Base-by-base conservation (phyloP, 2,888 invertebrate species). In the Melinopterus prodromus region DNA sequence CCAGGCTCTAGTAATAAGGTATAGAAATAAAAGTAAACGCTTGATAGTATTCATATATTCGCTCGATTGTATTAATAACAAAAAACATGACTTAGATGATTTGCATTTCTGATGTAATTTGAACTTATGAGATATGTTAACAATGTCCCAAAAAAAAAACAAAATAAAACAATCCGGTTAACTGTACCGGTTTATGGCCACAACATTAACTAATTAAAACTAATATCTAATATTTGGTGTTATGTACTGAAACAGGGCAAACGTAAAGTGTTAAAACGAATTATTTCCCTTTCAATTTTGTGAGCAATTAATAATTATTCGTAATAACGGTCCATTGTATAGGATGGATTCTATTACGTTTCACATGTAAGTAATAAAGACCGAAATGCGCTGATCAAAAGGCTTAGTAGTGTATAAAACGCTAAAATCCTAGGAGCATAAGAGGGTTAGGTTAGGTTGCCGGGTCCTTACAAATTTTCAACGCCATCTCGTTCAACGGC, bases 401-500 rank as follows among this genome's bases (percentile, higher is more conserved):
- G 53, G 5, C 53, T 53, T 53, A 53, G 53, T 53, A 53, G 7
- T 12, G 53, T 53, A 53, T 53, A 53, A 53, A 53, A 53, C 12
- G 53, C 53, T 53, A 53, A 53, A 53, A 9, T 12, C 53, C 53
- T 53, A 53, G 7, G 53, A 53, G 53, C 5, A 53, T 53, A 53
- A 53, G 53, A 9, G 53, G 12, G 12, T 53, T 53, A 53, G 7
- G 53, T 72, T 80, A 80, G 77, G 70, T 77, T 26, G 77, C n/a
- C 35, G 16, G 76, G 76, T 93, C 93, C 86, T 92, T 93, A 86
- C 95, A 95, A 82, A 95, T 93, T 86, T 91, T 92, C 5, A 91
- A 89, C 7, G 95, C 94, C 95, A 95, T 95, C 89, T 95, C 95
- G 16, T 92, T 91, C 83, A 97, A 89, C 0, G 97, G 97, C 87